Evolutionary conservation across 1,140 invertebrate species (phyloP).

Genomic region (Tetramorium parvispinum): DNA sequence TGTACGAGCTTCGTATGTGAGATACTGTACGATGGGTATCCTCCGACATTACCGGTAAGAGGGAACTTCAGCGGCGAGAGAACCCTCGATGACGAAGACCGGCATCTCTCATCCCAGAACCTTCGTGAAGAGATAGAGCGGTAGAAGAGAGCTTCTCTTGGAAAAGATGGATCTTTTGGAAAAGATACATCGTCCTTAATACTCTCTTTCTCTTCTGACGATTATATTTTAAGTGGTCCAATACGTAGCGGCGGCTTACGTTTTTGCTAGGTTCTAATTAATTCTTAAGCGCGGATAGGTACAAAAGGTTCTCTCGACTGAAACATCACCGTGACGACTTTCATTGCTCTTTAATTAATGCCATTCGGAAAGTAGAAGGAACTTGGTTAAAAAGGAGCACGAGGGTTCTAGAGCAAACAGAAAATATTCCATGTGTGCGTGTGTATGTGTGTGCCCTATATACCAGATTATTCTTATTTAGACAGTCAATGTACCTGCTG

Average conservation of each 20-base stretch:
- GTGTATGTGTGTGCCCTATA: neutral
- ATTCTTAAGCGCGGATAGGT: slow-evolving; percentile 36
- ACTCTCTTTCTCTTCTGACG: neutral
- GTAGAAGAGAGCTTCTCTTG: neutral
- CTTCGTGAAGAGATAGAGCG: neutral
- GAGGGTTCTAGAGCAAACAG: neutral
- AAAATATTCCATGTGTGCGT: neutral
- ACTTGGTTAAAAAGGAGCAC: slow-evolving; percentile 28
- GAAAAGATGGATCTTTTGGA: neutral
- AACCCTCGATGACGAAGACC: slow-evolving; percentile 49
- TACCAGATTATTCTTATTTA: slow-evolving; percentile 35
- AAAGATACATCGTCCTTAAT: neutral
- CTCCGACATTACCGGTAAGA: slow-evolving; percentile 29
- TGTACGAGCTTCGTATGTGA: neutral
- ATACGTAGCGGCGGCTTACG: neutral
- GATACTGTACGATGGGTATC: neutral
- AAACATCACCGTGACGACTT: slow-evolving; percentile 19
- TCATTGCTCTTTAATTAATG: slow-evolving; percentile 50
- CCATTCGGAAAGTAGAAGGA: slow-evolving; percentile 16
- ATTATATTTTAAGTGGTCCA: slow-evolving; percentile 55
- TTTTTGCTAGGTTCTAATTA: slow-evolving; percentile 46
- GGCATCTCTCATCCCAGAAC: slow-evolving; percentile 9
- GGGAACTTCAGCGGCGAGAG: slow-evolving; percentile 35
- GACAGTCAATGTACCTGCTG: neutral
- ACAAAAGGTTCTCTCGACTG: slow-evolving; percentile 31